phyloP scores from a whole-genome alignment of 2,797 vertebrate species.

The Gambusia yucatana region DNA sequence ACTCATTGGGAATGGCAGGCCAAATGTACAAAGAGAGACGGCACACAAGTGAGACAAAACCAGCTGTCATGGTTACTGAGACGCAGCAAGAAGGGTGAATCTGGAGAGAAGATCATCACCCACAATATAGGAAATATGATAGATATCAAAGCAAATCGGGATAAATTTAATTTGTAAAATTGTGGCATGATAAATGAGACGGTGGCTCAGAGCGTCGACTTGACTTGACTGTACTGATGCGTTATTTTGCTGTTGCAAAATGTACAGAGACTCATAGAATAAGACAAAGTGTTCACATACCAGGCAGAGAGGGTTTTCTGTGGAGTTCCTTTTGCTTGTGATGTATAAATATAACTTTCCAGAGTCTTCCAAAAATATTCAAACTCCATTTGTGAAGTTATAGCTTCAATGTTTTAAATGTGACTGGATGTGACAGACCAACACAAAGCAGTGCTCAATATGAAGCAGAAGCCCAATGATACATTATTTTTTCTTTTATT shows the following conservation, averaged over 20 bases:
- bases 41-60: slow-evolving; percentile 45
- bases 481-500: background rate
- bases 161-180: background rate
- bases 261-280: background rate
- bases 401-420: background rate
- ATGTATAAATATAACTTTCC: background rate
- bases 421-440: background rate
- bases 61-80: slow-evolving; percentile 63
- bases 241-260: background rate
- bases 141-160: slow-evolving; percentile 4
- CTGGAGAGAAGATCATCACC: slow-evolving; percentile 7
- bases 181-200: background rate
- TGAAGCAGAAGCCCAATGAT: background rate
- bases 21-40: slow-evolving; percentile 61
- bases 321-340: background rate
- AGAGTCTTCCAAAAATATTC: background rate
- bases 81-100: slow-evolving; percentile 22
- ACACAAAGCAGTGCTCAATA: background rate
- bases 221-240: background rate
- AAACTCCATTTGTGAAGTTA: background rate
- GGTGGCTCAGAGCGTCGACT: background rate
- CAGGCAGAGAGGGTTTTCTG: background rate
- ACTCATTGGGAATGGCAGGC: slow-evolving; percentile 49
- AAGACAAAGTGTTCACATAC: background rate
- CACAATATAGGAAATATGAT: slow-evolving; percentile 28